Evolutionary conservation across 1,140 invertebrate species (phyloP).

Genomic region (Holotrichia oblita): DNA sequence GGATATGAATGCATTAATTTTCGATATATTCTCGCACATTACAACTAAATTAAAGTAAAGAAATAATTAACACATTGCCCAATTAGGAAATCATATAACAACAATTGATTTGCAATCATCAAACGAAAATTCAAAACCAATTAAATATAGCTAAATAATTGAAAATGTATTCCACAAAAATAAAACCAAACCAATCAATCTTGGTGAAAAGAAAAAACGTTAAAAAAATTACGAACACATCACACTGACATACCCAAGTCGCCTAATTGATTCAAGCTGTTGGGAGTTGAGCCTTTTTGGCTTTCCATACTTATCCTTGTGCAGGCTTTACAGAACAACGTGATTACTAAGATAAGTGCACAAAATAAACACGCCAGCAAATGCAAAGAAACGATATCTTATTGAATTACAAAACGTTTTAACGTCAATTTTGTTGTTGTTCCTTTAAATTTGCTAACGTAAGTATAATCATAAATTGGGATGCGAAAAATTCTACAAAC

Average conservation of each 20-base stretch:
- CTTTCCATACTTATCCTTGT: conserved; percentile 89
- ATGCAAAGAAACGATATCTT: too few relatives aligned
- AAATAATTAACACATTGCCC: neutral
- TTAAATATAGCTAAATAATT: too few relatives aligned
- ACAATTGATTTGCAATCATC: neutral
- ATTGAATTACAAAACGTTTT: too few relatives aligned
- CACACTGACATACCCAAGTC: conserved; percentile 79
- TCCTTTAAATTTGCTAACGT: too few relatives aligned
- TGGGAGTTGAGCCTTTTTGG: conserved; percentile 85
- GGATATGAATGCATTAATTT: too few relatives aligned
- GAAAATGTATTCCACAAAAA: too few relatives aligned
- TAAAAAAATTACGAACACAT: conserved; percentile 40
- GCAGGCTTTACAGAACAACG: conserved; percentile 78
- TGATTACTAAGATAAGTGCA: conserved; percentile 39
- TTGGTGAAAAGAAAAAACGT: too few relatives aligned
- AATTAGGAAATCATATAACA: conserved; percentile 28
- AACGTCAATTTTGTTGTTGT: too few relatives aligned
- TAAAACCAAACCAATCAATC: too few relatives aligned
- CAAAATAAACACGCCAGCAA: too few relatives aligned
- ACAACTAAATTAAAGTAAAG: neutral
- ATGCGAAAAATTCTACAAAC: conserved; percentile 12
- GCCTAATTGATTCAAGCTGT: conserved; percentile 87
- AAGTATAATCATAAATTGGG: neutral
- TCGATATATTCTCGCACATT: neutral
- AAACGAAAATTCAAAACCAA: conserved; percentile 24